Percentiles rank a stretch among this genome's conserved stretches.
Evolutionary conservation across 2,113 vertebrate genomes (phyloP).

Genomic region (Plecotus auritus): DNA sequence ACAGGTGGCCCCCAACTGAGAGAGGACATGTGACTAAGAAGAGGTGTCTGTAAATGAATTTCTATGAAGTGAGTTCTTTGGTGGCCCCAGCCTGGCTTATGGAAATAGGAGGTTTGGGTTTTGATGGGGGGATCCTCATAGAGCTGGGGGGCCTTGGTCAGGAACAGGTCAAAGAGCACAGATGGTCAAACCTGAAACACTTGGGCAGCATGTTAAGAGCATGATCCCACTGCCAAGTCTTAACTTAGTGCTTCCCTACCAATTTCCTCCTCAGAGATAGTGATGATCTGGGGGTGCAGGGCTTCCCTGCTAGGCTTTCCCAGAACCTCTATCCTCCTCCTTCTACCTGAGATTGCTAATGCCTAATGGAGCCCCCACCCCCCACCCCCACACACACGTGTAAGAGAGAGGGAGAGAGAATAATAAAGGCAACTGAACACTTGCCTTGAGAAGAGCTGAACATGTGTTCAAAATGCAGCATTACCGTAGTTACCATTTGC

Average conservation of each 20-base stretch:
- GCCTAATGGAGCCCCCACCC: not conserved
- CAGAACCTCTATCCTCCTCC: not conserved
- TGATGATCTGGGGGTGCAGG: not conserved
- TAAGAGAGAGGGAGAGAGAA: not conserved
- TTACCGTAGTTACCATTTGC: not conserved
- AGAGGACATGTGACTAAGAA: not conserved
- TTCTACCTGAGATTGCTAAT: not conserved
- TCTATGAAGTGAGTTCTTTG: not conserved
- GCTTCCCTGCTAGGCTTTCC: not conserved
- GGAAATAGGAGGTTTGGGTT: not conserved
- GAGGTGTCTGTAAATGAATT: accelerated
- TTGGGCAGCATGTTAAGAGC: not conserved
- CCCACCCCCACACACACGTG: no score
- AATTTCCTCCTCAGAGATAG: not conserved
- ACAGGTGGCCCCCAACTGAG: not conserved
- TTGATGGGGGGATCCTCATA: not conserved
- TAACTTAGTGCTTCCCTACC: not conserved
- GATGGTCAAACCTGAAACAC: not conserved
- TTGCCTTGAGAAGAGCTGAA: constrained; percentile 21
- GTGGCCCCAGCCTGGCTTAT: not conserved
- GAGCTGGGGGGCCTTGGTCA: not conserved
- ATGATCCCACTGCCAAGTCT: not conserved
- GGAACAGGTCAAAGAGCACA: not conserved
- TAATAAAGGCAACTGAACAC: constrained; percentile 12
- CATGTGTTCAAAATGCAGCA: constrained; percentile 19